Evolutionary conservation across 2,888 invertebrate genomes (phyloP).

Genomic region (Mantis religiosa): DNA sequence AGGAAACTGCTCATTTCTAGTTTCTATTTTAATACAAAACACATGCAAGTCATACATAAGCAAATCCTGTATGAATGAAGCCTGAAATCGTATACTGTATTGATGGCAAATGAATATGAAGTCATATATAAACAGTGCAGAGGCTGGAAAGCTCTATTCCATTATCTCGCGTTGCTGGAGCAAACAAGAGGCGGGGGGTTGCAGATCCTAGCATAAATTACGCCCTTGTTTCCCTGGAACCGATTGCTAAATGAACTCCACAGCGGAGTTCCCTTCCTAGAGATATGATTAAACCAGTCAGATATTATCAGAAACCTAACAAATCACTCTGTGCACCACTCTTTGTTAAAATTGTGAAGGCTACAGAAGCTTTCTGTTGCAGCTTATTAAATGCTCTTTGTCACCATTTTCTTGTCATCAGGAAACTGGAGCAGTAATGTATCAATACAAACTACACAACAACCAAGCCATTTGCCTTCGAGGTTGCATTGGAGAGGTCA

Average conservation of each 20-base stretch:
- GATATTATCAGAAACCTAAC: conserved; percentile 2
- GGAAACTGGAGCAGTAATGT: not conserved
- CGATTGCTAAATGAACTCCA: conserved; percentile 1
- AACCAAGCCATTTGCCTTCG: no score
- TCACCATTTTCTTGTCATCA: not conserved
- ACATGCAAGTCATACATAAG: not conserved
- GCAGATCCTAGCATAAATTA: not conserved
- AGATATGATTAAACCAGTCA: conserved; percentile 2
- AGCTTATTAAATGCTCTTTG: not conserved
- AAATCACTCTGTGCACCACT: not conserved
- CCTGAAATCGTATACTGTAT: not conserved
- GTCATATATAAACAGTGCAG: not conserved
- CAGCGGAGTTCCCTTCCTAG: not conserved
- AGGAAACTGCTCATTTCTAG: no score
- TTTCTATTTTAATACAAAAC: no score
- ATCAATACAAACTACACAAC: no score
- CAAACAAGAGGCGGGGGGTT: not conserved
- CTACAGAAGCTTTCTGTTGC: not conserved
- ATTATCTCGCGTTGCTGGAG: not conserved
- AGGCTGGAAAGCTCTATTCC: not conserved
- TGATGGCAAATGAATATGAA: not conserved
- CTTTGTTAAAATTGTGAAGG: not conserved
- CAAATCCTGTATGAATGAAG: not conserved
- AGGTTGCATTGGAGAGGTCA: no score
- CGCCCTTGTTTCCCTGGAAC: not conserved